phyloP scores from a whole-genome alignment of 2,797 vertebrate species.

The Acrossocheilus wenchowensis region DNA sequence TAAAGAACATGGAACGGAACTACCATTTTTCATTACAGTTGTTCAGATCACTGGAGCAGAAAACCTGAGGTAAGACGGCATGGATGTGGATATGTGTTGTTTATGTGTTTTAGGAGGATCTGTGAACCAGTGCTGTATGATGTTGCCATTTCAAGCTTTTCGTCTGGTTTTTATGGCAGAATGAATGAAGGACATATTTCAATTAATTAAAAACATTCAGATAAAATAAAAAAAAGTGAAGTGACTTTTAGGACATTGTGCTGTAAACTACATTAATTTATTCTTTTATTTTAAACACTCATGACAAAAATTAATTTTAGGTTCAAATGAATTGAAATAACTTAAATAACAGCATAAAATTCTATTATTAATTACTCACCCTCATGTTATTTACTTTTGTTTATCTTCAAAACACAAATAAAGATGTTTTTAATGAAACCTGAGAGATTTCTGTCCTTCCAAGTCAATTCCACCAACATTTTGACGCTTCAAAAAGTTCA shows the following conservation, averaged over 20 bases:
- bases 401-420: background rate
- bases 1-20: constrained; percentile 38
- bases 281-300: too few species aligned
- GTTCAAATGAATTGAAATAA: too few species aligned
- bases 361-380: too few species aligned
- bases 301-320: too few species aligned
- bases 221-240: too few species aligned
- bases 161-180: background rate
- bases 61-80: constrained; percentile 37
- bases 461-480: background rate
- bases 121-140: background rate
- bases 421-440: background rate
- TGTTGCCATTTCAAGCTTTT: background rate
- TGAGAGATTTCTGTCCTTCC: background rate
- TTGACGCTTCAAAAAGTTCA: background rate
- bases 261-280: background rate
- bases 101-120: constrained; percentile 1
- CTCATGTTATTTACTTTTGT: background rate
- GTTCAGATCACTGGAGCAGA: constrained; percentile 53
- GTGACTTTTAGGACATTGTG: too few species aligned
- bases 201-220: background rate
- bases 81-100: constrained; percentile 34
- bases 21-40: constrained; percentile 53
- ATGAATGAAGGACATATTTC: background rate
- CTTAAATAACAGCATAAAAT: too few species aligned